Evolutionary conservation across 1,140 invertebrate genomes (phyloP).

Genomic region (Anastrepha obliqua): DNA sequence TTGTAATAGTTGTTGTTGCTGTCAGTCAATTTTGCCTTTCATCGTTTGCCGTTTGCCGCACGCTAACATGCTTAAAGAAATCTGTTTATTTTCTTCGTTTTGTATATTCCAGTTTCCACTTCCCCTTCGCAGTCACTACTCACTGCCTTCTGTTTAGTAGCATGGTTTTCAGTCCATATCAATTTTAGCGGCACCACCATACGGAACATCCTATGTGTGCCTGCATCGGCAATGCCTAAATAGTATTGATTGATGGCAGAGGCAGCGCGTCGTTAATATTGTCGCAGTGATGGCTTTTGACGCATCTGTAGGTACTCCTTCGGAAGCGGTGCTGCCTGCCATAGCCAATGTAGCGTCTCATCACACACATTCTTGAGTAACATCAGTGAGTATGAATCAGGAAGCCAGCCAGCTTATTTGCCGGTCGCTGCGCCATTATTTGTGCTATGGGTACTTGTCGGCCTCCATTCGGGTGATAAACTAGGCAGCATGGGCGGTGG

Average conservation of each 20-base stretch:
- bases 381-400: neutral
- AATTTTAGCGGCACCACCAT: neutral
- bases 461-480: neutral
- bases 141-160: neutral
- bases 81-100: slow-evolving; percentile 21
- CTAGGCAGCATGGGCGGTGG: neutral
- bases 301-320: neutral
- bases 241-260: slow-evolving; percentile 40
- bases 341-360: neutral
- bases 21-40: neutral
- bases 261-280: slow-evolving; percentile 22
- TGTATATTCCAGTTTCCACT: neutral
- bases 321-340: neutral
- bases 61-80: neutral
- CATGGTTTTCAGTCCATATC: neutral
- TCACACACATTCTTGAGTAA: neutral
- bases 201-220: too few relatives aligned
- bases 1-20: neutral
- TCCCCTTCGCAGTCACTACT: neutral
- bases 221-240: slow-evolving; percentile 1
- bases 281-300: neutral
- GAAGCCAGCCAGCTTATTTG: neutral
- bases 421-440: neutral
- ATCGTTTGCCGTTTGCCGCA: too few relatives aligned
- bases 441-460: neutral